Conservation (phyloP, 1,140 invertebrate species). For the Laupala kohalensis region DNA sequence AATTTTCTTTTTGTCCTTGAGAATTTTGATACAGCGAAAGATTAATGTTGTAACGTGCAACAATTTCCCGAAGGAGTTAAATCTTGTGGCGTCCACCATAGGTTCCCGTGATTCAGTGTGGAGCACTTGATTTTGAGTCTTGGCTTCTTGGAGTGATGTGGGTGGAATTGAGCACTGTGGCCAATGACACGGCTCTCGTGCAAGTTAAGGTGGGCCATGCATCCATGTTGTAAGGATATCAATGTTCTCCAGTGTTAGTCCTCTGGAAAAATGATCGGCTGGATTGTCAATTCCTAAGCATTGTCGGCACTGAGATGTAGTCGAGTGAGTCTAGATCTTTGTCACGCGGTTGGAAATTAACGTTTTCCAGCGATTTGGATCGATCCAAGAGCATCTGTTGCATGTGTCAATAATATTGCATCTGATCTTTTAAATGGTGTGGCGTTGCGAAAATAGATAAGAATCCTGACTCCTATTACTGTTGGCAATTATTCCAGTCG, state of each 20-base stretch:
- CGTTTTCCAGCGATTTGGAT: too few relatives aligned
- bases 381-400: background rate
- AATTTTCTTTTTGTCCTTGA: background rate
- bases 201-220: background rate
- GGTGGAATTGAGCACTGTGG: background rate
- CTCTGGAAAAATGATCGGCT: too few relatives aligned
- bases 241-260: too few relatives aligned
- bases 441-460: background rate
- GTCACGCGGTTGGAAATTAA: too few relatives aligned
- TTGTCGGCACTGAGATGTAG: too few relatives aligned
- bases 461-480: background rate
- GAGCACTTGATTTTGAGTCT: background rate
- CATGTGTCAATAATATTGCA: background rate
- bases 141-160: background rate
- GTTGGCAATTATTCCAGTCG: background rate
- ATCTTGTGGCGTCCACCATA: background rate
- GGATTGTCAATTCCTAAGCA: too few relatives aligned
- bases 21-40: background rate
- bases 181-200: background rate
- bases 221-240: too few relatives aligned
- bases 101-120: background rate
- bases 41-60: background rate
- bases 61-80: background rate
- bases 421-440: background rate
- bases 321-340: too few relatives aligned